Evolutionary conservation across 92 coral and sea anemone species (phyloP).

Genomic region (Diadumene lineata): DNA sequence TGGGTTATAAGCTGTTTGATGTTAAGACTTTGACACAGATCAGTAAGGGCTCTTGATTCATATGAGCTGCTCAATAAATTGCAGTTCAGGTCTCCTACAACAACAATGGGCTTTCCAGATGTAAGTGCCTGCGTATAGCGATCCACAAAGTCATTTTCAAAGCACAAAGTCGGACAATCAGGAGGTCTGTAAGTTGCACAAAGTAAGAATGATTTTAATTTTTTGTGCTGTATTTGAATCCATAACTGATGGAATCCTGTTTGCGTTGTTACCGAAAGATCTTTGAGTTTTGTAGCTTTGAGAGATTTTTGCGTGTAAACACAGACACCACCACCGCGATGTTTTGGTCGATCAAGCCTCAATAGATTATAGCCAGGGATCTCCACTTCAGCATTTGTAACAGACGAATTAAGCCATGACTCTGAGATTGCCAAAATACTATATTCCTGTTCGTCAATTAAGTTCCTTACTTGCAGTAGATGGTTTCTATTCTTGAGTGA

Average conservation of each 20-base stretch:
- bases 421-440: no score
- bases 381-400: conserved; percentile 27
- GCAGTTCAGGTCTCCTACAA: conserved; percentile 47
- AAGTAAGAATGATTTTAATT: conserved; percentile 32
- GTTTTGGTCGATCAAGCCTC: conserved; percentile 20
- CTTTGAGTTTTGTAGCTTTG: conserved; percentile 20
- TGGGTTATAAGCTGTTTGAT: conserved; percentile 7
- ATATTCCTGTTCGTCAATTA: no score
- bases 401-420: conserved; percentile 44
- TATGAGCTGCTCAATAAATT: conserved; percentile 26
- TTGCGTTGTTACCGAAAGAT: conserved; percentile 23
- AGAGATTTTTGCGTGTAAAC: conserved; percentile 9
- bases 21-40: conserved; percentile 23
- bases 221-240: conserved; percentile 34
- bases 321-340: conserved; percentile 30
- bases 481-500: no score
- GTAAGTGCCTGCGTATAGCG: conserved; percentile 8
- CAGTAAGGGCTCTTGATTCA: conserved; percentile 14
- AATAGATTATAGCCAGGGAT: conserved; percentile 21
- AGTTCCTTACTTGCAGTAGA: no score
- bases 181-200: conserved; percentile 48
- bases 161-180: conserved; percentile 24
- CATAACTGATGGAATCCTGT: conserved; percentile 42
- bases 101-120: conserved; percentile 17
- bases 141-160: conserved; percentile 26